A percentile compares a stretch with the other conserved stretches of the same genome.
Evolutionary conservation across 2,888 invertebrate genomes (phyloP).

Genomic region (Colletes collaris): DNA sequence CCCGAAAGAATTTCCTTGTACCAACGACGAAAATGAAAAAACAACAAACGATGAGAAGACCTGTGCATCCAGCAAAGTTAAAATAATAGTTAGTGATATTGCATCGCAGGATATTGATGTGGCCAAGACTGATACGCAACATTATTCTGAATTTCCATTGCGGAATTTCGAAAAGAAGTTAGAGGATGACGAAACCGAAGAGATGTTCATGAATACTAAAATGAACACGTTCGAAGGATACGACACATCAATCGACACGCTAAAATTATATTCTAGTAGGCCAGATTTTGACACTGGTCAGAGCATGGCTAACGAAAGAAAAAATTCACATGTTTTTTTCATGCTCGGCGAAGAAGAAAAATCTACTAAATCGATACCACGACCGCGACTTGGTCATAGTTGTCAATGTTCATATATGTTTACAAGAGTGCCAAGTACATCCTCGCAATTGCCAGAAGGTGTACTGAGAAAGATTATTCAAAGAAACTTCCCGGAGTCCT

Average conservation of each 20-base stretch:
- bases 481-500: constrained; percentile 80
- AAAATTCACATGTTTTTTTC: constrained; percentile 76
- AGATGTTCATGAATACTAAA: constrained; percentile 58
- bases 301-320: constrained; percentile 49
- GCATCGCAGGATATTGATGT: constrained; percentile 53
- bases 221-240: constrained; percentile 22
- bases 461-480: constrained; percentile 79
- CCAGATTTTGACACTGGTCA: constrained; percentile 41
- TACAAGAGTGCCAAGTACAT: constrained; percentile 78
- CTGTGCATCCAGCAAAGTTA: constrained; percentile 68
- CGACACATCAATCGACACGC: constrained; percentile 26
- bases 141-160: constrained; percentile 44
- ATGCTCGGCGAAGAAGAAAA: constrained; percentile 79
- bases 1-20: constrained; percentile 39
- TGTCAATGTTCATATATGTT: constrained; percentile 78
- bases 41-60: constrained; percentile 42
- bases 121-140: constrained; percentile 55
- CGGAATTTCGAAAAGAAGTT: constrained; percentile 66
- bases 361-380: constrained; percentile 48
- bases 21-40: constrained; percentile 48
- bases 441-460: constrained; percentile 78
- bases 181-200: constrained; percentile 59
- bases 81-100: constrained; percentile 76
- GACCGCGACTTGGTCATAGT: constrained; percentile 59
- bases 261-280: constrained; percentile 51